A percentile compares a stretch with the other conserved stretches of the same genome.
Conservation (phyloP, 2,888 invertebrate species). For the Cheiracanthium punctorium region DNA sequence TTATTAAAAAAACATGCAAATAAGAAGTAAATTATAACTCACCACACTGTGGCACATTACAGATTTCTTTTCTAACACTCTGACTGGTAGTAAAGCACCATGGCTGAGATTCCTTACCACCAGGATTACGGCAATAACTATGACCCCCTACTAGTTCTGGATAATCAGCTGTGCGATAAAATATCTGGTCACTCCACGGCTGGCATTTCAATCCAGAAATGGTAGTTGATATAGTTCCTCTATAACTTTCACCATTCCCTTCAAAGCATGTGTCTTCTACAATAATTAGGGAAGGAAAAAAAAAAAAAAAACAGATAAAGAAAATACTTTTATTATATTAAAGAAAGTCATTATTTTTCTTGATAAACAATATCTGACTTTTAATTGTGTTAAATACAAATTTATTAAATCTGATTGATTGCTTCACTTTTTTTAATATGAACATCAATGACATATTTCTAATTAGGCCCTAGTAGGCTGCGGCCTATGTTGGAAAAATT, state of each 20-base stretch:
- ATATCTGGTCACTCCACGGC: conserved; percentile 89
- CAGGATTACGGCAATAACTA: conserved; percentile 94
- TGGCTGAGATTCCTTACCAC: conserved; percentile 85
- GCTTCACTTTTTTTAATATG: no score
- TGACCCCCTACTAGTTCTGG: conserved; percentile 91
- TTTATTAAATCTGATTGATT: no score
- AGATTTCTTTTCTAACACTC: conserved; percentile 86
- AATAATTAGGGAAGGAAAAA: conserved; percentile 43
- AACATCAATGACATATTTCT: no score
- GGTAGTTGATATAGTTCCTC: conserved; percentile 82
- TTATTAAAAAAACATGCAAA: no score
- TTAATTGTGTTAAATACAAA: no score
- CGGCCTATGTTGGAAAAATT: no score
- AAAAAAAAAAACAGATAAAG: background rate
- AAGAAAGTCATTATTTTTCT: no score
- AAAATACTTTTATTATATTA: no score
- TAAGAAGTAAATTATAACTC: no score
- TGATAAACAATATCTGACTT: no score
- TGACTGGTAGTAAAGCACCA: conserved; percentile 87
- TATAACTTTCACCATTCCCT: conserved; percentile 86
- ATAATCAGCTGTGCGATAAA: conserved; percentile 84
- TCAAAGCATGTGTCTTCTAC: conserved; percentile 90
- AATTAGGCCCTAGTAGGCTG: no score
- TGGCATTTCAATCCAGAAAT: conserved; percentile 83
- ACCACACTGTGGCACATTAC: conserved; percentile 92